Base-by-base conservation (phyloP, 2,888 invertebrate genomes). In the Iselma pallidipennis region DNA sequence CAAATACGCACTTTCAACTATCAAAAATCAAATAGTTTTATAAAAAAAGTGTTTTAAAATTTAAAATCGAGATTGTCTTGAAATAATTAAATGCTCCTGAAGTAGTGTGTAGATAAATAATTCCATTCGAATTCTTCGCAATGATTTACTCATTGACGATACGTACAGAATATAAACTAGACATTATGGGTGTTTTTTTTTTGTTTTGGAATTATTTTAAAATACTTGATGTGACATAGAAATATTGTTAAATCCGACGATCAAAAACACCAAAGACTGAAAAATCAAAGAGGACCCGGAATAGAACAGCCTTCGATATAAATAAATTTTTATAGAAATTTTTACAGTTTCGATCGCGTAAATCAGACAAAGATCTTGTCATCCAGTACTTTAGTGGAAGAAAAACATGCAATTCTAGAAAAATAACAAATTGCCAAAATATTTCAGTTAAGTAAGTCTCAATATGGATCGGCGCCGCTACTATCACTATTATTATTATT, bases 81-180 rank as follows among this genome's bases (percentile, higher is more conserved):
- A 55, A n/a, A 23, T 26, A 45, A 55, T 55, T 55, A 48, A 55
- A 55, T 26, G 23, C 16, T 55, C 14, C 45, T 55, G 14, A 55
- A 21, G 10, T 45, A 57, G 49, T 28, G 12, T 12, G 12, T 29
- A 19, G 2, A 12, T n/a, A 51, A 29, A 56, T 48, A 52, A 55
- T 57, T 58, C 33, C 31, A 55, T 33, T 16, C 48, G 57, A 53
- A 61, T 52, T 49, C 55, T 60, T 60, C n/a, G 21, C 26, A 50
- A 33, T 26, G 42, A 54, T 58, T 62, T 62, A 62, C 55, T 62
- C 61, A 62, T 37, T 50, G 26, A 14, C 10, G 23, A 14, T 50
- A 51, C 45, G 19, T 31, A n/a, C 31, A 12, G 61, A 54, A 62
- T 62, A 62, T 55, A 57, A 62, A 62, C 53, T 42, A 62, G 57